Evolutionary conservation across 2,797 vertebrate genomes (phyloP), one percentile per base, ranked within the genome.

Genomic region (Gymnocypris eckloni): DNA sequence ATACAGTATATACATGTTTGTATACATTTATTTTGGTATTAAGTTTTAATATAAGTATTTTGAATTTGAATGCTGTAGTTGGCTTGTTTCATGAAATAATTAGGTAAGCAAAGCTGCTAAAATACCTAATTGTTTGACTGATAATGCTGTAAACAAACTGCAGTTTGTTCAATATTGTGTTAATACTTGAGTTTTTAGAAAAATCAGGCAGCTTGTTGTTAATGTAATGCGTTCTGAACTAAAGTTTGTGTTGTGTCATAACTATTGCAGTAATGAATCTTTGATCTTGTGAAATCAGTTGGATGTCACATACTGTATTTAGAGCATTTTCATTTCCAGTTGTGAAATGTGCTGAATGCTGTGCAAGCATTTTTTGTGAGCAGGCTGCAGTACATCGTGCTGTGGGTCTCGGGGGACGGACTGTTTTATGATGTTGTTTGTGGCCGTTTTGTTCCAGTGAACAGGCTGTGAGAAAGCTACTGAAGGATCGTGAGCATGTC

Each of bases 401-500:
- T 15, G 39, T 48, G 81, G 52, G 15, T 64, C 71, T 83, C 82
- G 20, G 16, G 71, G 28, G 82, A 66, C 43, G 22, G 20, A 12
- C 28, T 39, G 81, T 87, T 86, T 85, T 79, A 61, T 39, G 22
- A 85, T 88, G 75, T 78, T 86, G 67, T 59, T 86, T 86, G 75
- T 89, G 82, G 86, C 64, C 20, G 43, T 87, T 67, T 79, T 48
- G 61, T 86, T 77, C 22, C 86, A 95, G 95, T 13, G 86, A 93
- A 83, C 91, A 93, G 80, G 90, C 91, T 43, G 91, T 92, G 88
- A 92, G 90, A 87, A 92, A 92, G 89, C 92, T 94, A 90, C 89
- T 89, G 20, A 82, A 89, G 70, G 95, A 96, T 92, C 92, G 91
- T 13, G 89, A 93, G 84, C 86, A 86, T 86, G 93, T 96, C 90